Evolutionary conservation across 2,888 invertebrate species (phyloP), one percentile per base, ranked within the genome.

Genomic region (Callinectes sapidus): DNA sequence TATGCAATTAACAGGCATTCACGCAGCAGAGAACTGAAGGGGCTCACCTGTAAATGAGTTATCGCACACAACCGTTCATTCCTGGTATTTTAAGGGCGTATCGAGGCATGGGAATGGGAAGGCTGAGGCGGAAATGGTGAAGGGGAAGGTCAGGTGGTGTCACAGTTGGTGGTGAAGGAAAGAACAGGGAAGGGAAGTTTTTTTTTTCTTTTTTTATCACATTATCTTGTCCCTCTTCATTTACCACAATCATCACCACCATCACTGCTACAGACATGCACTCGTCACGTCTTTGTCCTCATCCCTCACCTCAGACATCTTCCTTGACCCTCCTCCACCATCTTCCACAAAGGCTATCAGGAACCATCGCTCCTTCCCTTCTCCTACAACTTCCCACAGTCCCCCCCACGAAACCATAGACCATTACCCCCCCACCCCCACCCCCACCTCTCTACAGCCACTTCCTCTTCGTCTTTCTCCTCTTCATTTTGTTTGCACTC

Each of bases 1-100:
- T 81, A 54, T 18, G 91, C 81, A 91, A 91, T 91, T 89, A 91
- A 81, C 91, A 39, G 81, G 77, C 48, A 91, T 91, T 91, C 91
- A 91, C 77, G 86, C 28, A 91, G 91, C 39, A 16, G 48, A 71
- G 91, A 18, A 71, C 87, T 32, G 90, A 85, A 55, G 90, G 55
- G 90, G 87, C 54, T 48, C 61, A 28, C 86, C 35, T n/a, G 86
- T 35, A 54, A 35, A 55, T 90, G 18, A 32, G 35, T 54, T 32
- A 39, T 85, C 48, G n/a, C 35, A 32, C n/a, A 90, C 85, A 85
- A 35, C 55, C 54, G 86, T 32, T 61, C 81, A 48, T 61, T 90
- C 61, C 85, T 6, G 39, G 86, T 61, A 61, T 55, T 35, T 90
- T 32, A 28, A 55, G 32, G 90, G 23, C 28, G 18, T 14, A 16